Evolutionary conservation across 2,113 vertebrate species (phyloP), one percentile per base, ranked within the genome.

Genomic region (Saccopteryx leptura): DNA sequence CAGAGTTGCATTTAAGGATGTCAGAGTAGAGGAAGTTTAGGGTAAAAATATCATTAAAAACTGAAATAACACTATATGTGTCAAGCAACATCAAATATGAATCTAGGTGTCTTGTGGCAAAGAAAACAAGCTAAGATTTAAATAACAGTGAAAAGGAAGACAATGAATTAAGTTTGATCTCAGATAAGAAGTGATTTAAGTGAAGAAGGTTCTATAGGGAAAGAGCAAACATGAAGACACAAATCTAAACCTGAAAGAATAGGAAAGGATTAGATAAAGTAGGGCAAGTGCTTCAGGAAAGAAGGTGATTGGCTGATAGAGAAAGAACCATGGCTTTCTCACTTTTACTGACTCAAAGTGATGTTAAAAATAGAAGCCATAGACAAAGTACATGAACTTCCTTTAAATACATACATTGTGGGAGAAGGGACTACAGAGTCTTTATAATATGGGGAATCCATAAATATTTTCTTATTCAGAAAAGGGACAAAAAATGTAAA

Each of bases 21-120:
- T 85, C 31, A 60, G 39, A 88, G 66, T 21, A 48, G 26, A 86
- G 21, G 15, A 94, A 81, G 15, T 33, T 61, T 81, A 76, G 2
- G 61, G 33, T 81, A 58, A 81, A 97, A 88, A 76, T 54, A 50
- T 91, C 56, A 81, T n/a, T 90, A 48, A 84, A 82, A 92, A 60
- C 24, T 24, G 46, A 93, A 92, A 86, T 48, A 76, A 75, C 18
- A 90, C 4, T 14, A 1, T 23, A 48, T 60, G 24, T 69, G 17
- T 83, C 76, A 83, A 89, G 79, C 21, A 96, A 82, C 2, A 68
- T 66, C 21, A 93, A 81, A 81, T 90, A 76, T 60, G 15, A 84
- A 87, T 48, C 58, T 75, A 5, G 28, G 2, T 17, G 15, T 83
- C 48, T 66, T 54, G 46, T 63, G 60, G 46, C 19, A 81, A 68